A percentile compares a stretch with the other conserved stretches of the same genome.
Evolutionary conservation across 2,797 vertebrate species (phyloP).

Genomic region (Mus caroli): DNA sequence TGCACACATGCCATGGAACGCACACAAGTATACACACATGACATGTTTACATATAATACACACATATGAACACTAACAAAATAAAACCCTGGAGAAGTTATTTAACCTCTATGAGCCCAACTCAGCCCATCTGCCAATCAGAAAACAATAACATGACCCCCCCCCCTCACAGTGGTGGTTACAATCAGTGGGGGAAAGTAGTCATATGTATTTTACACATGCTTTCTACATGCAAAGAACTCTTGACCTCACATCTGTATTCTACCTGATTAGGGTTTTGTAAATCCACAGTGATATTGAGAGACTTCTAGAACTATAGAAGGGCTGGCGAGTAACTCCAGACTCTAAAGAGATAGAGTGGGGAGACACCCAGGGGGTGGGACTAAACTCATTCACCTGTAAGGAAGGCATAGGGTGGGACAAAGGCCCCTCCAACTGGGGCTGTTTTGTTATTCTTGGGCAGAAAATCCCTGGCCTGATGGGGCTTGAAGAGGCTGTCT

Average conservation of each 20-base stretch:
- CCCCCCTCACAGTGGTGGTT: fast-evolving
- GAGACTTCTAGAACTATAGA: not conserved
- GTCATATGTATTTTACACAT: not conserved
- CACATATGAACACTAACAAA: not conserved
- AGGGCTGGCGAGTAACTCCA: not conserved
- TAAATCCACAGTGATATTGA: not conserved
- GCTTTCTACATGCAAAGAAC: not conserved
- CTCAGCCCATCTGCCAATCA: not conserved
- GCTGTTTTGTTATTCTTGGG: constrained; percentile 70
- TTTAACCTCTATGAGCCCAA: not conserved
- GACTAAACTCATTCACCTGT: constrained; percentile 45
- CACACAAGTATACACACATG: not conserved
- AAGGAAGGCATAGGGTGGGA: not conserved
- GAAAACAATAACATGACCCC: not conserved
- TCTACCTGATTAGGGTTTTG: not conserved
- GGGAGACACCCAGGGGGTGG: not conserved
- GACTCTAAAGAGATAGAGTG: not conserved
- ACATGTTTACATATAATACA: not conserved
- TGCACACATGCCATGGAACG: not conserved
- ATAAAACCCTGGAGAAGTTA: not conserved
- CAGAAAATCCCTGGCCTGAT: constrained; percentile 62
- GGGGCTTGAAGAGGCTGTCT: not conserved
- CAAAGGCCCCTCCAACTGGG: not conserved
- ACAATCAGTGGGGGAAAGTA: not conserved
- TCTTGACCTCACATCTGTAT: not conserved